Evolutionary conservation across 2,888 invertebrate species (phyloP), one percentile per base, ranked within the genome.

Genomic region (Dolichopus griseipennis): DNA sequence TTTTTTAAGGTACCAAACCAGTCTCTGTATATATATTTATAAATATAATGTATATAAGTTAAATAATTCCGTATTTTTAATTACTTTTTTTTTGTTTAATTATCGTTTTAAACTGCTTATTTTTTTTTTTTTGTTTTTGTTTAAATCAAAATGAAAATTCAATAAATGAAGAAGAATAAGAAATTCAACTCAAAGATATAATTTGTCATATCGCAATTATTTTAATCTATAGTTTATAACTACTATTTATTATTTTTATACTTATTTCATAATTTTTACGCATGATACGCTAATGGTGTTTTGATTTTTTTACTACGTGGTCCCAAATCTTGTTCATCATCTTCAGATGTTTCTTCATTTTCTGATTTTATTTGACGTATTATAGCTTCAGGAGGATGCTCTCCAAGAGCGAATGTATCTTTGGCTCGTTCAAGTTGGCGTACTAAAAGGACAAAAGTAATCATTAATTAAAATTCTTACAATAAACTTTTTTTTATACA

Each of bases 351-450:
- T 75, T 86, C 86, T 0, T 85, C 83, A 61, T 73, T 83, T 82
- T 85, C 85, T 0, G 85, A 84, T 75, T 85, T 85, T 67, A 84
- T 82, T 18, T 84, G 82, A 61, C 75, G 74, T 63, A 68, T 64
- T 67, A 75, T 75, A 67, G 84, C 83, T 74, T 84, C 83, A 37
- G 74, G 75, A 9, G 77, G 82, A 74, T 86, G 86, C 70, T 82
- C 86, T 41, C 84, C 82, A 27, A 74, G 68, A 65, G 83, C 83
- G 77, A 88, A 91, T 18, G 91, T 90, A 67, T 88, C 86, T 78
- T 90, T 88, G 2, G 92, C 92, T 78, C 90, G 91, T 81, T 95
- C 93, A 75, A 93, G 81, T 37, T 90, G 87, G 73, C 91, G 86
- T 76, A 93, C 92, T 93, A 81, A 62, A 86, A 84, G 0, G 22